Evolutionary conservation across 2,797 vertebrate genomes (phyloP), one percentile per base, ranked within the genome.

Genomic region (Amniataba percoides): DNA sequence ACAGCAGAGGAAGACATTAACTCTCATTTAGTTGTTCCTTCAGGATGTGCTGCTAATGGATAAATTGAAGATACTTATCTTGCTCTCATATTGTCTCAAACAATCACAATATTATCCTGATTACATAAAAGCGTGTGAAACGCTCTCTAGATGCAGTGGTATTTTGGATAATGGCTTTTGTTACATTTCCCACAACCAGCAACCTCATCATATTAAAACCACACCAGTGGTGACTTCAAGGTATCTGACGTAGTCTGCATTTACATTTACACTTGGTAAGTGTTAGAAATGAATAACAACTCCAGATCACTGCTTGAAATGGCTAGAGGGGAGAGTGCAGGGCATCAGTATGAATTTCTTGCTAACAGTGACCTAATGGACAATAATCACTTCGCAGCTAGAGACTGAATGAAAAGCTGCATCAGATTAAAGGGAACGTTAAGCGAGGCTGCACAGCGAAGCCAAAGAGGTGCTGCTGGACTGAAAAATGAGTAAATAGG

Each of bases 1-100:
- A 36, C 65, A 45, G 67, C 57, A 58, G 55, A 18, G 39, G 51
- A 79, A 74, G 16, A 72, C 48, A 64, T 82, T 64, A 63, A 25
- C 64, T 80, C 68, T 87, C 72, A 84, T 86, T 92, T 85, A 23
- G 76, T 66, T 67, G 53, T 82, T 80, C 65, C 88, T 85, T 67
- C 73, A 68, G 84, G 88, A 82, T 25, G 45, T 36, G 62, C 39
- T 69, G 71, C 77, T 84, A 77, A 88, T 84, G 43, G 53, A 57
- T 64, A 34, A 31, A 57, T 49, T 45, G 55, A 46, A 4, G 21
- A 36, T 19, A 3, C 14, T 65, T 63, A 39, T 61, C 36, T 52
- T 77, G 31, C 45, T 43, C 21, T 80, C 64, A 64, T 39, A 14
- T 43, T 75, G 56, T 86, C 55, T 73, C 39, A 12, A 74, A 80